phyloP scores from a whole-genome alignment of 2,888 invertebrate species.

The Rhorus exstirpatorius region DNA sequence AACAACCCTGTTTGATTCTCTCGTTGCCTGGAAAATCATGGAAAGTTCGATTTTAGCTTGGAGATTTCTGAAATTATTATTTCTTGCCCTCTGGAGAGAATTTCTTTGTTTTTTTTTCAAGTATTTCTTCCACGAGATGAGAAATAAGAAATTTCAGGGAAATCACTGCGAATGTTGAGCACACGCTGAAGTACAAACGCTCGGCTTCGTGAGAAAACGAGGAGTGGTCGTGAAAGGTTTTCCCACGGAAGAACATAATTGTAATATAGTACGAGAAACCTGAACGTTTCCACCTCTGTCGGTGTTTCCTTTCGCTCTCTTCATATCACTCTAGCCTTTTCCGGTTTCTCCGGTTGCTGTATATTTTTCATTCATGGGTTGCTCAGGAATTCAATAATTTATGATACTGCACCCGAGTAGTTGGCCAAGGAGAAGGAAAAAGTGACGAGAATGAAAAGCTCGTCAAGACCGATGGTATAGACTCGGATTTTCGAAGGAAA shows the following conservation, averaged over 20 bases:
- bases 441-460: not conserved
- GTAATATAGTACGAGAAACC: constrained; percentile 41
- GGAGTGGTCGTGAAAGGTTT: constrained; percentile 13
- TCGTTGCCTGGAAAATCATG: too few species aligned
- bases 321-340: not conserved
- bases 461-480: not conserved
- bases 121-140: not conserved
- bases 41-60: too few species aligned
- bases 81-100: not conserved
- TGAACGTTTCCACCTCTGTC: constrained; percentile 22
- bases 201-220: constrained; percentile 26
- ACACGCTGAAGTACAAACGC: not conserved
- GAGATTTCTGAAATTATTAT: not conserved
- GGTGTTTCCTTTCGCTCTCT: not conserved
- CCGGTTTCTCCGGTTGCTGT: too few species aligned
- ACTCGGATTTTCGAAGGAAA: constrained; percentile 22
- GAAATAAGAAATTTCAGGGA: not conserved
- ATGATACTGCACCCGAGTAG: too few species aligned
- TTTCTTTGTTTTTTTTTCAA: not conserved
- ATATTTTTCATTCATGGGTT: not conserved
- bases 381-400: not conserved
- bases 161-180: constrained; percentile 7
- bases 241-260: constrained; percentile 47
- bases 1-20: too few species aligned
- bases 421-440: not conserved